phyloP scores from a whole-genome alignment of 2,888 invertebrate species.

The Caenorhabditis wallacei region DNA sequence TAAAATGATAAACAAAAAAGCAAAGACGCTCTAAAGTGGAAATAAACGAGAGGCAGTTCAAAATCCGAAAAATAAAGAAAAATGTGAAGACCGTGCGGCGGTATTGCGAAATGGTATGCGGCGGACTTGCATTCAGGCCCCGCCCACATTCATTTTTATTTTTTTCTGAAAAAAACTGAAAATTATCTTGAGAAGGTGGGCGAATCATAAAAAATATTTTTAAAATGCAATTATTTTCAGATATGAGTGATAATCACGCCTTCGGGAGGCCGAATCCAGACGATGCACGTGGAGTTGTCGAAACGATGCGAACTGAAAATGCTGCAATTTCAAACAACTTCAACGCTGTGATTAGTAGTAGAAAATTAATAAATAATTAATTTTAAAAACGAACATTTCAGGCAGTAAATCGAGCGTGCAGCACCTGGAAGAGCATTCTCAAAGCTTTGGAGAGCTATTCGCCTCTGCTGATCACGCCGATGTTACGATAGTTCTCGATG shows the following conservation, averaged over 20 bases:
- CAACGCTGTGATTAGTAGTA: slow-evolving; percentile 42
- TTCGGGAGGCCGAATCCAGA: slow-evolving; percentile 50
- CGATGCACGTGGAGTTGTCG: slow-evolving; percentile 41
- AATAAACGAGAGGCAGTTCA: neutral
- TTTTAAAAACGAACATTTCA: neutral
- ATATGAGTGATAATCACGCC: slow-evolving; percentile 52
- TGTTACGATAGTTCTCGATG: slow-evolving; percentile 88
- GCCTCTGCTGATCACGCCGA: slow-evolving; percentile 94
- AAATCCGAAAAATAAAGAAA: slow-evolving; percentile 7
- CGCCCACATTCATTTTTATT: slow-evolving; percentile 21
- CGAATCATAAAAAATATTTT: neutral
- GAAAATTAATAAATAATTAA: neutral
- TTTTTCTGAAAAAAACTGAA: neutral
- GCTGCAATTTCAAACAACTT: slow-evolving; percentile 49
- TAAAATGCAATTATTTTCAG: neutral
- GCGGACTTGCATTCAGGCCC: slow-evolving; percentile 13
- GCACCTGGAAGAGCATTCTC: slow-evolving; percentile 89
- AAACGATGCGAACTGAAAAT: slow-evolving; percentile 36
- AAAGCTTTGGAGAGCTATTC: slow-evolving; percentile 91
- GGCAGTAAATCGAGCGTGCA: slow-evolving; percentile 86
- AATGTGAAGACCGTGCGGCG: slow-evolving; percentile 8
- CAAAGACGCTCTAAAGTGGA: slow-evolving; percentile 1
- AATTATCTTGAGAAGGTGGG: neutral
- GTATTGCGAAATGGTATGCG: slow-evolving; percentile 16
- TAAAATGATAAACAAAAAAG: slow-evolving; percentile 14